These are phyloP conservation scores for Lepidotrigona ventralis DNA, from an alignment of 1,140 invertebrate species.

Conservation along the genomic window DNA sequence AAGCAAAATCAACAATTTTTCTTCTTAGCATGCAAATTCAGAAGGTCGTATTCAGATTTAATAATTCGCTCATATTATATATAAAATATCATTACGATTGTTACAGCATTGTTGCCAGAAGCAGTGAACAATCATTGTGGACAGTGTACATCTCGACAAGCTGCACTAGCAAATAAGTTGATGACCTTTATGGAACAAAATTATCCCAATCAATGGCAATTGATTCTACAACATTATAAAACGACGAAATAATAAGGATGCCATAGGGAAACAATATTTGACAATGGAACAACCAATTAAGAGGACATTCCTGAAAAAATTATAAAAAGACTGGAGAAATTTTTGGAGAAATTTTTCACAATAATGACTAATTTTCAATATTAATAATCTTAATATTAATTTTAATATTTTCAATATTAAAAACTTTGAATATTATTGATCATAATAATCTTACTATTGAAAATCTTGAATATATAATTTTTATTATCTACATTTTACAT, in stretches of 20 bases:
- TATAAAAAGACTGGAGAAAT: not conserved
- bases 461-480: not conserved
- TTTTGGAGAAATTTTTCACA: not conserved
- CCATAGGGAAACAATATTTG: not conserved
- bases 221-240: slow-evolving; percentile 45
- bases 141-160: slow-evolving; percentile 61
- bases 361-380: not conserved
- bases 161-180: slow-evolving; percentile 50
- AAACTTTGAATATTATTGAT: not conserved
- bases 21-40: not conserved
- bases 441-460: not conserved
- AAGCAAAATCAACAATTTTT: slow-evolving; percentile 4
- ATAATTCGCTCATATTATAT: not conserved
- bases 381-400: too few species aligned
- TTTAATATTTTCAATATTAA: too few species aligned
- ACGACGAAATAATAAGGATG: not conserved
- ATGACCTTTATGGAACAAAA: slow-evolving; percentile 58
- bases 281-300: too few species aligned
- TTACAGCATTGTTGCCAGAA: slow-evolving; percentile 80
- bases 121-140: slow-evolving; percentile 59
- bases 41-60: not conserved
- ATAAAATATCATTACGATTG: not conserved
- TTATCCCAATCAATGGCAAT: slow-evolving; percentile 61
- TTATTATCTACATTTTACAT: too few species aligned
- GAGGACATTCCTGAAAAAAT: not conserved